Evolutionary conservation across 2,797 vertebrate species (phyloP).

Genomic region (Centroberyx gerrardi): DNA sequence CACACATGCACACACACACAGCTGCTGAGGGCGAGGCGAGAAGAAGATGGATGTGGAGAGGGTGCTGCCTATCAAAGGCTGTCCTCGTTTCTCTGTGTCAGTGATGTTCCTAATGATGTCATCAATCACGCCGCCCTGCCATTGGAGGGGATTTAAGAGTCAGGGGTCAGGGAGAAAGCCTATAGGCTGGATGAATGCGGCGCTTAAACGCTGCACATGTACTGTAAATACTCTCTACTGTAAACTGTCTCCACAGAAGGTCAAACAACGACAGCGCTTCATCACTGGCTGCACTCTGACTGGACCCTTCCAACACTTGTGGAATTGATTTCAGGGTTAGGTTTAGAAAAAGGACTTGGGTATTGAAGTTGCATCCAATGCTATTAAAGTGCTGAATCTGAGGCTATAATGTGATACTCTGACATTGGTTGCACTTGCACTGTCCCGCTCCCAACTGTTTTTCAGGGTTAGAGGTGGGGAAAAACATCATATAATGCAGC

Average conservation of each 20-base stretch:
- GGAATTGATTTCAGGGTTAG: slow-evolving; percentile 58
- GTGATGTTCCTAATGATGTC: slow-evolving; percentile 59
- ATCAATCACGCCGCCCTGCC: slow-evolving; percentile 49
- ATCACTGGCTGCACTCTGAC: slow-evolving; percentile 23
- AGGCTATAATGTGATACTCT: slow-evolving; percentile 40
- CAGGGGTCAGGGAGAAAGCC: slow-evolving; percentile 64
- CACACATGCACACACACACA: background rate
- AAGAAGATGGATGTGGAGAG: slow-evolving; percentile 36
- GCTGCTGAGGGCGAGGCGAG: background rate
- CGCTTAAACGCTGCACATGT: slow-evolving; percentile 23
- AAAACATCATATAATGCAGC: slow-evolving; percentile 27
- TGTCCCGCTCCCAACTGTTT: slow-evolving; percentile 18
- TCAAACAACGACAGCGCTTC: slow-evolving; percentile 39
- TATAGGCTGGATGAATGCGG: slow-evolving; percentile 31
- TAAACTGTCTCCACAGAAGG: slow-evolving; percentile 42
- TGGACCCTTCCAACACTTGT: slow-evolving; percentile 28
- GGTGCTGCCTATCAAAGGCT: slow-evolving; percentile 46
- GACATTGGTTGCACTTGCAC: background rate
- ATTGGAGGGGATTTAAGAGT: slow-evolving; percentile 53
- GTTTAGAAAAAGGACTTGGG: slow-evolving; percentile 41
- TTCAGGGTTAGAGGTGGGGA: slow-evolving; percentile 4
- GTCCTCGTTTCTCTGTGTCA: slow-evolving; percentile 55
- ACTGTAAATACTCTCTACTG: slow-evolving; percentile 40
- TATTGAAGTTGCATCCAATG: slow-evolving; percentile 41
- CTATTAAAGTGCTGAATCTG: slow-evolving; percentile 44